Conservation (phyloP, 2,888 invertebrate genomes). For the Imbricaverruca yamaguchii region DNA sequence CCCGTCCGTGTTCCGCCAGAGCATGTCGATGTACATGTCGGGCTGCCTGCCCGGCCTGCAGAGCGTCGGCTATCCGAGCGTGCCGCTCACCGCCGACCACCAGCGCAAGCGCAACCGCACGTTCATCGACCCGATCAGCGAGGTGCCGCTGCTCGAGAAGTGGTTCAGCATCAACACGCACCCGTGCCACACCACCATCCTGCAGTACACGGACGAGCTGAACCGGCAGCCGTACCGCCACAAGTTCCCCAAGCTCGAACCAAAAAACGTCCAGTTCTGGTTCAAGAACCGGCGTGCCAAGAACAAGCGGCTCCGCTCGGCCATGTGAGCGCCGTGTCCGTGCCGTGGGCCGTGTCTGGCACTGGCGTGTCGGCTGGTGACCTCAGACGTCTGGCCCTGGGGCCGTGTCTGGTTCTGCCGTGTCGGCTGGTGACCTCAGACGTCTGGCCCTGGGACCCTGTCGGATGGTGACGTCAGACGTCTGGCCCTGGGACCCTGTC, state of each 20-base stretch:
- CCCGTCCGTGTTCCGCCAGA: conserved; percentile 3
- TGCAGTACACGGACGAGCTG: conserved; percentile 94
- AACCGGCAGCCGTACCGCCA: conserved; percentile 95
- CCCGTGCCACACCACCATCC: conserved; percentile 93
- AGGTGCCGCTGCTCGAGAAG: conserved; percentile 86
- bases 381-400: too few species aligned
- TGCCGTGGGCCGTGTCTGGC: too few species aligned
- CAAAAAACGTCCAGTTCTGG: conserved; percentile 99
- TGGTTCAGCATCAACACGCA: conserved; percentile 98
- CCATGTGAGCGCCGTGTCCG: conserved; percentile 31
- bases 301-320: conserved; percentile 89
- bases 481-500: too few species aligned
- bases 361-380: too few species aligned
- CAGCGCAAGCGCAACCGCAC: conserved; percentile 86
- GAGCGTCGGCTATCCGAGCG: background rate
- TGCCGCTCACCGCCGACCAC: conserved; percentile 24
- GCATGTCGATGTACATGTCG: conserved; percentile 20
- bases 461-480: too few species aligned
- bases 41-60: conserved; percentile 14
- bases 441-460: too few species aligned
- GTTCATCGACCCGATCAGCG: conserved; percentile 97
- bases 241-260: conserved; percentile 95
- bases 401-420: too few species aligned
- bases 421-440: too few species aligned
- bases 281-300: conserved; percentile 98